Percentiles rank a stretch among this genome's conserved stretches.
Evolutionary conservation across 2,113 vertebrate genomes (phyloP).

Genomic region (Isichthys henryi): DNA sequence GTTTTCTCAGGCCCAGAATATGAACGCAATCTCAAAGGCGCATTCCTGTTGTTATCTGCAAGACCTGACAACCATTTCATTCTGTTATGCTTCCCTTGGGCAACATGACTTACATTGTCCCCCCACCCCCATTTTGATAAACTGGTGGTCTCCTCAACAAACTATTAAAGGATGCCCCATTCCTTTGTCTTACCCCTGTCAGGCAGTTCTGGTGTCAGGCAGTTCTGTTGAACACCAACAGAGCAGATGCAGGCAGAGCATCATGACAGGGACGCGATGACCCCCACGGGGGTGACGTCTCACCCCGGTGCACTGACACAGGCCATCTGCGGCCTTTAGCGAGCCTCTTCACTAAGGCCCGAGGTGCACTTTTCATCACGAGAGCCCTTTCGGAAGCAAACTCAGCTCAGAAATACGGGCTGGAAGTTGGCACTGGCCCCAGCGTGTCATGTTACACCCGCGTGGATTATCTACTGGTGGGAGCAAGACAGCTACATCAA

Average conservation of each 20-base stretch:
- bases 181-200: not conserved
- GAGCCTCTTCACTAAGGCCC: not conserved
- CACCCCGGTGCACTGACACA: not conserved
- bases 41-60: not conserved
- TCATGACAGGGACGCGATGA: too few relatives aligned
- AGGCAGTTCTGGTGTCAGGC: not conserved
- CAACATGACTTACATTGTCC: not conserved
- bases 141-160: not conserved
- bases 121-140: not conserved
- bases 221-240: not conserved
- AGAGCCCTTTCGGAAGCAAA: not conserved
- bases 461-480: constrained; percentile 43
- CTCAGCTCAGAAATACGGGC: constrained; percentile 34
- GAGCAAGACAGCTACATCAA: constrained; percentile 54
- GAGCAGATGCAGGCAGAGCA: not conserved
- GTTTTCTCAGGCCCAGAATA: not conserved
- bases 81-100: not conserved
- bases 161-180: not conserved
- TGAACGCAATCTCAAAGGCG: not conserved
- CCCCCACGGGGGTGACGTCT: not conserved
- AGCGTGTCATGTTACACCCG: constrained; percentile 41
- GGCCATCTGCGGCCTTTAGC: not conserved
- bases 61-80: not conserved
- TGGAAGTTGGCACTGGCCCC: constrained; percentile 10
- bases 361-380: not conserved